Percentiles rank a stretch among this genome's conserved stretches.
These are phyloP conservation scores for Balaenoptera acutorostrata DNA, from an alignment of 2,113 vertebrate species.

Conservation along the genomic window DNA sequence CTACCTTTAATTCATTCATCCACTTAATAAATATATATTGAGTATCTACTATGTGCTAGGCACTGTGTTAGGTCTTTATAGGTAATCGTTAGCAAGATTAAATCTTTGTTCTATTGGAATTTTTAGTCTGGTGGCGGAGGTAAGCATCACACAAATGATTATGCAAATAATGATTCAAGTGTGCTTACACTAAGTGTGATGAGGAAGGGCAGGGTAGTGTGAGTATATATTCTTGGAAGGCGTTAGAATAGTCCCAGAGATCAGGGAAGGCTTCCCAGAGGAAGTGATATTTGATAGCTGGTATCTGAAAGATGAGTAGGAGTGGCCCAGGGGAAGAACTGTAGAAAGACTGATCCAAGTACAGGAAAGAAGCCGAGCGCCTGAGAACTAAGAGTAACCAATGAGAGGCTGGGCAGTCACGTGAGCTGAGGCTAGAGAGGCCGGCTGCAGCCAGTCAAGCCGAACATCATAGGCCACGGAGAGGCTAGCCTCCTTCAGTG, in stretches of 20 bases:
- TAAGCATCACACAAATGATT: neutral
- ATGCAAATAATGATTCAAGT: neutral
- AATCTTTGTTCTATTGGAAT: neutral
- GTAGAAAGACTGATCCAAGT: neutral
- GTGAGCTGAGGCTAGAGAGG: neutral
- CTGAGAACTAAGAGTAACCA: neutral
- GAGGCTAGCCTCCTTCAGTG: neutral
- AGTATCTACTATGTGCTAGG: neutral
- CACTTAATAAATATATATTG: neutral
- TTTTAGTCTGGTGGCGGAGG: neutral
- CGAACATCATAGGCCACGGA: neutral
- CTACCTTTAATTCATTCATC: neutral
- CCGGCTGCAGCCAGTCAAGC: neutral
- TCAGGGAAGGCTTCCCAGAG: neutral
- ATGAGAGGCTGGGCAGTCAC: neutral
- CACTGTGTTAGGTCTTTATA: neutral
- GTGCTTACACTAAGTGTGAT: neutral
- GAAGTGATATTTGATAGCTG: neutral
- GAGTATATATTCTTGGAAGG: neutral
- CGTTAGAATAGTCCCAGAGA: neutral
- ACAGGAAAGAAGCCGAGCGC: neutral
- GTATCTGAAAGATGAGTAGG: neutral
- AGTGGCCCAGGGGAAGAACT: neutral
- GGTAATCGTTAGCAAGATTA: neutral
- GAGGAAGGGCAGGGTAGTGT: neutral